Base-by-base conservation (phyloP, 2,113 vertebrate species). In the Vulpes ferrilata region DNA sequence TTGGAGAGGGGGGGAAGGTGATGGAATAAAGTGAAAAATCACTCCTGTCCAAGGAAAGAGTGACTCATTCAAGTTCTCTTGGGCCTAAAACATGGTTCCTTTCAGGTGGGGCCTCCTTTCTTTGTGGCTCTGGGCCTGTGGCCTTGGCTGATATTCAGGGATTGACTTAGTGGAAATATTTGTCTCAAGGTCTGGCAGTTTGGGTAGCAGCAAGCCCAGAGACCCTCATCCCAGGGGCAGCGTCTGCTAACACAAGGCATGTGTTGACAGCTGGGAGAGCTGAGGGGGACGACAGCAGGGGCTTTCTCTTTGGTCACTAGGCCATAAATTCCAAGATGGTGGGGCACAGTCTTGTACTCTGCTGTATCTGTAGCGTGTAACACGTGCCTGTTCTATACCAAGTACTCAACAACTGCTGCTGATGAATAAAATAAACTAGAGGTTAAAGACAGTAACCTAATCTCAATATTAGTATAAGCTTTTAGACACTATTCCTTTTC, bases 31-130 rank as follows among this genome's bases (percentile, higher is more conserved):
- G 27, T 74, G 59, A 71, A 96, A 89, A 89, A 87, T 38, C 85
- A 64, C 51, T 94, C 69, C 57, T 5, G 15, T 59, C 69, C 55
- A 86, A 94, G 51, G 73, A 93, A 92, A 95, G 13, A n/a, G 12
- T 10, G 73, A 93, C 25, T 95, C 64, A 57, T 16, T 88, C 82
- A 69, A 48, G 74, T 71, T 91, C 67, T 97, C 76, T 17, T 86
- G 67, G 60, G 19, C 53, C 65, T 90, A 51, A 65, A 79, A 82
- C 83, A 32, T 25, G 7, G 48, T 48, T 94, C 60, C 48, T 79
- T 78, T 59, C 51, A 57, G 59, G 20, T 51, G 23, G 2, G 53
- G 62, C 78, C 60, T 90, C 27, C 57, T 59, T 1, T 83, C 55
- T 83, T n/a, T 80, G 55, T 60, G 35, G 57, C 65, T 81, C n/a